Percentiles rank a stretch among this genome's conserved stretches.
Conservation (phyloP, 2,113 vertebrate genomes). For the Oncorhynchus mykiss region DNA sequence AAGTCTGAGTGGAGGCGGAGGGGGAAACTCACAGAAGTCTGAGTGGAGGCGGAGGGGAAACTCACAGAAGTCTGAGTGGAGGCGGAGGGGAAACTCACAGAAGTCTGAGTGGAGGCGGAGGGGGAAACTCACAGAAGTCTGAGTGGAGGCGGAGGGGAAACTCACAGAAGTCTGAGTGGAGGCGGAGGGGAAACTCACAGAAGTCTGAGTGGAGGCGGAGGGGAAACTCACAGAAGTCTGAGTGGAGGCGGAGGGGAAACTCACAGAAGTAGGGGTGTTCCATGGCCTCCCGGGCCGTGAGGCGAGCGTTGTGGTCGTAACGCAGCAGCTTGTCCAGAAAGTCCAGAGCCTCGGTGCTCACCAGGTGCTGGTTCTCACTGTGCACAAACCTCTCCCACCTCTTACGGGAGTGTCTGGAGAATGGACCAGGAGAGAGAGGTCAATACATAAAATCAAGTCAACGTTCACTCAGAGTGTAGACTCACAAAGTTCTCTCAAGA, state of each 20-base stretch:
- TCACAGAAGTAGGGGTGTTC: slow-evolving; percentile 85
- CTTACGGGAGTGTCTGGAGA: slow-evolving; percentile 81
- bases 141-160: not conserved
- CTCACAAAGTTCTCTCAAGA: too few species aligned
- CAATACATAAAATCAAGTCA: too few species aligned
- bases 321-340: slow-evolving; percentile 85
- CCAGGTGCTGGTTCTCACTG: slow-evolving; percentile 86
- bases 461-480: too few species aligned
- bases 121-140: slow-evolving; percentile 76
- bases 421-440: not conserved
- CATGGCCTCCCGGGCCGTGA: slow-evolving; percentile 84
- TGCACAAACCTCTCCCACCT: slow-evolving; percentile 86
- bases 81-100: slow-evolving; percentile 62
- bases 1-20: slow-evolving; percentile 63
- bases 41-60: not conserved
- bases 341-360: slow-evolving; percentile 82
- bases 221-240: slow-evolving; percentile 50
- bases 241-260: slow-evolving; percentile 14
- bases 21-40: slow-evolving; percentile 76
- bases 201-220: slow-evolving; percentile 62
- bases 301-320: slow-evolving; percentile 83
- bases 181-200: slow-evolving; percentile 62
- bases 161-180: slow-evolving; percentile 78
- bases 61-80: slow-evolving; percentile 78
- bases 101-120: slow-evolving; percentile 63